A percentile compares a stretch with the other conserved stretches of the same genome.
Conservation (phyloP, 2,113 vertebrate genomes). For the Steatornis caripensis region DNA sequence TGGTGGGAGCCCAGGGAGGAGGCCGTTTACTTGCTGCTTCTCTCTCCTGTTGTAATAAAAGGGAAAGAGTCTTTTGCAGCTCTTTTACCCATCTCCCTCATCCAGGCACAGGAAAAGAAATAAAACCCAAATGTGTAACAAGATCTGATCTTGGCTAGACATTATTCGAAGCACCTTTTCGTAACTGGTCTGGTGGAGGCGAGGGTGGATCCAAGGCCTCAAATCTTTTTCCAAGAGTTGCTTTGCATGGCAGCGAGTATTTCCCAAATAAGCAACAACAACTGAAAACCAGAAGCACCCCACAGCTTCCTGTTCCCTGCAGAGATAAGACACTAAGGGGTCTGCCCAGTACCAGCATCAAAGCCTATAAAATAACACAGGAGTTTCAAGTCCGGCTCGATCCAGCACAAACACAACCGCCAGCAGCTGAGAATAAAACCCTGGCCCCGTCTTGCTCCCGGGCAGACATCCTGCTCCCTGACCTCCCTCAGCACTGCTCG, state of each 20-base stretch:
- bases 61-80: not conserved
- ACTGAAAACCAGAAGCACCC: not conserved
- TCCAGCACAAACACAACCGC: not conserved
- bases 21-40: slow-evolving; percentile 20
- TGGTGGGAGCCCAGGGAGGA: not conserved
- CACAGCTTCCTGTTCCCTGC: not conserved
- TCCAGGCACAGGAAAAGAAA: not conserved
- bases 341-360: not conserved
- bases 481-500: not conserved
- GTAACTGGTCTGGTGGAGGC: not conserved
- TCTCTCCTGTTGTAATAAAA: slow-evolving; percentile 5
- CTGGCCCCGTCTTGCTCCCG: rapidly evolving
- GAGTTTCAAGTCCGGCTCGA: not conserved
- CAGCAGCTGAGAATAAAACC: not conserved
- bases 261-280: not conserved
- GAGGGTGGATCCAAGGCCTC: not conserved
- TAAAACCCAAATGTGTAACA: not conserved
- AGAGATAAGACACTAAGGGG: not conserved
- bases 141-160: not conserved
- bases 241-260: not conserved
- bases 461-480: not conserved
- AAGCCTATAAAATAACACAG: not conserved
- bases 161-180: not conserved
- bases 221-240: not conserved
- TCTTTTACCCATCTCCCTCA: not conserved